A percentile compares a stretch with the other conserved stretches of the same genome.
Evolutionary conservation across 2,113 vertebrate genomes (phyloP).

Genomic region (Prunella fulvescens): DNA sequence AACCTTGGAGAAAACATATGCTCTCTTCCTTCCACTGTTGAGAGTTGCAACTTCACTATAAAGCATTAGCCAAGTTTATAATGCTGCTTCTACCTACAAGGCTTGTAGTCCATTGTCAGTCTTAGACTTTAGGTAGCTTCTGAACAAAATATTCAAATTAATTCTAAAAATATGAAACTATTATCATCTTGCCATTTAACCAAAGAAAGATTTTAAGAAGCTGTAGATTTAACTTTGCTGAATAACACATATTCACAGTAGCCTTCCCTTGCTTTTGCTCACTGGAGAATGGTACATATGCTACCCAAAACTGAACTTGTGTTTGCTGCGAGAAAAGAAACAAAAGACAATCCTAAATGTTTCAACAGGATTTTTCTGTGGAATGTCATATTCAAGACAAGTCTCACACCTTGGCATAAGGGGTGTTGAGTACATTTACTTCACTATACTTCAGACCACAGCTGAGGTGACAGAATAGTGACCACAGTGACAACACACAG

Average conservation of each 20-base stretch:
- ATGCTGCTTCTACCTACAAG: background rate
- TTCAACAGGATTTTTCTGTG: background rate
- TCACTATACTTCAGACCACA: background rate
- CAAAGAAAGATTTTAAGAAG: background rate
- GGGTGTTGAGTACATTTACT: background rate
- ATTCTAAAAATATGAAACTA: background rate
- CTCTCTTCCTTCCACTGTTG: background rate
- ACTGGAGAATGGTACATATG: background rate
- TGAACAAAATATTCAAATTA: background rate
- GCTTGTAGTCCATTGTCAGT: background rate
- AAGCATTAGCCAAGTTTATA: rapidly evolving
- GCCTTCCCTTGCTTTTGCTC: background rate
- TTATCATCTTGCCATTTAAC: background rate
- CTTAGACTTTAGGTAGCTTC: background rate
- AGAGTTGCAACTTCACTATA: background rate
- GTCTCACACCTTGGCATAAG: background rate
- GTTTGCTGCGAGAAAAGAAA: background rate
- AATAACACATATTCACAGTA: background rate
- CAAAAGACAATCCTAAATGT: background rate
- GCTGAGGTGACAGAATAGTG: background rate
- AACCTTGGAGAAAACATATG: background rate
- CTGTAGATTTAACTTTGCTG: background rate
- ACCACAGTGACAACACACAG: background rate
- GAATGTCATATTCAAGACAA: background rate
- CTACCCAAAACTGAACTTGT: background rate